Conservation (phyloP, 2,113 vertebrate genomes). For the Aplodontia rufa region DNA sequence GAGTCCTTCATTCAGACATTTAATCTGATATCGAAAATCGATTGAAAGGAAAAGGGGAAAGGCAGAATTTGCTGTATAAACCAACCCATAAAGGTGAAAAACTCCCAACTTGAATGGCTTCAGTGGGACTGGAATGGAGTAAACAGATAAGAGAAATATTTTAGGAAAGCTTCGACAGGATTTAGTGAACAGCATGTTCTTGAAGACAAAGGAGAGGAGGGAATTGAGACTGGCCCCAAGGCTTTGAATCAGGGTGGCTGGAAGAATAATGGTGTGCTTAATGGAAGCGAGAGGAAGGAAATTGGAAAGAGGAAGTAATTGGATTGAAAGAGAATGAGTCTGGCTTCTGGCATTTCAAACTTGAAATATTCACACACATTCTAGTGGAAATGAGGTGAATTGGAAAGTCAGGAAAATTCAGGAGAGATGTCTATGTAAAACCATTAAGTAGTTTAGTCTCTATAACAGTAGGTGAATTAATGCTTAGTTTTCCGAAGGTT, state of each 20-base stretch:
- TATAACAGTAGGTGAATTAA: not conserved
- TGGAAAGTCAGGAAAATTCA: slow-evolving; percentile 23
- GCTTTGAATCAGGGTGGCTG: not conserved
- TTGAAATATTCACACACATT: not conserved
- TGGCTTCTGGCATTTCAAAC: not conserved
- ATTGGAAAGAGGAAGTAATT: not conserved
- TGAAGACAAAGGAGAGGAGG: not conserved
- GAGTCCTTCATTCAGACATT: not conserved
- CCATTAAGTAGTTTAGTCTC: not conserved
- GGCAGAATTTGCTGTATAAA: not conserved
- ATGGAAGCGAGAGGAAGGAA: not conserved
- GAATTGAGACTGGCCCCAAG: not conserved
- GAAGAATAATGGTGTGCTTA: not conserved
- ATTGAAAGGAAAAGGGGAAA: not conserved
- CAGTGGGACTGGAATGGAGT: not conserved
- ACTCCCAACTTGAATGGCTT: not conserved
- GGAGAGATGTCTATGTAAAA: not conserved
- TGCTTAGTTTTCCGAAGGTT: not conserved
- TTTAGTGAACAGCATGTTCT: not conserved
- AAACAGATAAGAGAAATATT: not conserved
- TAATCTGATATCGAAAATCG: not conserved
- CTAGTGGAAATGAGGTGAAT: not conserved
- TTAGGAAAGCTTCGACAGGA: not conserved
- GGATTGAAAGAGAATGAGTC: not conserved
- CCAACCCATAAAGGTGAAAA: not conserved